These are phyloP conservation scores for Acleris emargana DNA, from an alignment of 2,888 invertebrate species.

Conservation along the genomic window DNA sequence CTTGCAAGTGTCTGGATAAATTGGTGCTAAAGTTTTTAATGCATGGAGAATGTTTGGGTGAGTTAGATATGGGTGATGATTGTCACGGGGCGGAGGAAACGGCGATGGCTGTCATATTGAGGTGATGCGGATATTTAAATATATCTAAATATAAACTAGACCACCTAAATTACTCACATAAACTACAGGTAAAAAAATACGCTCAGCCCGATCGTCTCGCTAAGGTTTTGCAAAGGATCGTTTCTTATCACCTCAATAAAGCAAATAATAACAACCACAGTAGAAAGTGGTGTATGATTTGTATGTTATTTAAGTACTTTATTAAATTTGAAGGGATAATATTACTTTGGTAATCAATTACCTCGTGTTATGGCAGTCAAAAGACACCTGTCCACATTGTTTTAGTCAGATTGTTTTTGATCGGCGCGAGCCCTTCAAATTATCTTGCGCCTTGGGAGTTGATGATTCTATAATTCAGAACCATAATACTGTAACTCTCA, in stretches of 20 bases:
- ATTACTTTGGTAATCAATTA: slow-evolving; percentile 27
- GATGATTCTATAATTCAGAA: neutral
- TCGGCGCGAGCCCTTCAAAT: slow-evolving; percentile 60
- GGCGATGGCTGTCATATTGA: slow-evolving; percentile 74
- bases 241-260: no score
- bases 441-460: slow-evolving; percentile 62
- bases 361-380: slow-evolving; percentile 11
- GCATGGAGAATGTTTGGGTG: slow-evolving; percentile 56
- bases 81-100: slow-evolving; percentile 67
- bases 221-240: no score
- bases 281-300: no score
- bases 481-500: no score
- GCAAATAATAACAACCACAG: no score
- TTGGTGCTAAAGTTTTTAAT: slow-evolving; percentile 47
- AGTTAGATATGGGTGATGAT: slow-evolving; percentile 71
- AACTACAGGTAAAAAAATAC: no score
- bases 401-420: slow-evolving; percentile 68
- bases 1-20: slow-evolving; percentile 38
- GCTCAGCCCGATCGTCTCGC: no score
- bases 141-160: no score
- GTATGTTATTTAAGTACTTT: neutral
- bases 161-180: no score
- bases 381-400: slow-evolving; percentile 57
- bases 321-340: neutral
- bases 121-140: slow-evolving; percentile 21